These are phyloP conservation scores for Oxyteleia sp. DNA, from an alignment of 2,888 invertebrate genomes.

Conservation along the genomic window DNA sequence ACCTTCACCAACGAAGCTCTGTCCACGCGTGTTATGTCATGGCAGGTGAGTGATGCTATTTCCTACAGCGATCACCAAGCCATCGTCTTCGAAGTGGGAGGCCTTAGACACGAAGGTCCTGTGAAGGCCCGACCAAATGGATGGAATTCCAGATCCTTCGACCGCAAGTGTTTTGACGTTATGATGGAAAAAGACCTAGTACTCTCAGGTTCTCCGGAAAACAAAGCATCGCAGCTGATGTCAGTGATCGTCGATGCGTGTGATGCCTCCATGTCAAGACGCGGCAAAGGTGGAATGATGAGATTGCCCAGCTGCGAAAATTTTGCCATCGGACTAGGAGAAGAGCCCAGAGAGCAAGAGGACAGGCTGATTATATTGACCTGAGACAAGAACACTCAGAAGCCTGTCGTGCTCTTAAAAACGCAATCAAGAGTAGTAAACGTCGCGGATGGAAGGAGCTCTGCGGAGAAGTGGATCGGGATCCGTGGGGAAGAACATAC, in stretches of 20 bases:
- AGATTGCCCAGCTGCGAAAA: slow-evolving; percentile 49
- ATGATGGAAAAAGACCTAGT: not conserved
- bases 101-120: too few species aligned
- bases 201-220: not conserved
- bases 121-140: too few species aligned
- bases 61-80: not conserved
- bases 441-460: slow-evolving; percentile 68
- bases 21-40: slow-evolving; percentile 44
- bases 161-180: not conserved
- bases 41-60: too few species aligned
- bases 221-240: not conserved
- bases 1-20: slow-evolving; percentile 66
- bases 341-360: slow-evolving; percentile 18
- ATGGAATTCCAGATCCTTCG: not conserved
- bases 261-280: not conserved
- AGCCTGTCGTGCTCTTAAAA: slow-evolving; percentile 20
- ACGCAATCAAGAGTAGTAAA: slow-evolving; percentile 58
- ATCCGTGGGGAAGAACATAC: slow-evolving; percentile 74
- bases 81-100: too few species aligned
- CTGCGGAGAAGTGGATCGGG: slow-evolving; percentile 66
- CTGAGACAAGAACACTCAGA: slow-evolving; percentile 34
- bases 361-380: not conserved
- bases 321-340: slow-evolving; percentile 21
- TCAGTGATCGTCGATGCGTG: not conserved
- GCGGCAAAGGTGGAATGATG: slow-evolving; percentile 39